Evolutionary conservation across 2,113 vertebrate species (phyloP).

Genomic region (Camelus bactrianus): DNA sequence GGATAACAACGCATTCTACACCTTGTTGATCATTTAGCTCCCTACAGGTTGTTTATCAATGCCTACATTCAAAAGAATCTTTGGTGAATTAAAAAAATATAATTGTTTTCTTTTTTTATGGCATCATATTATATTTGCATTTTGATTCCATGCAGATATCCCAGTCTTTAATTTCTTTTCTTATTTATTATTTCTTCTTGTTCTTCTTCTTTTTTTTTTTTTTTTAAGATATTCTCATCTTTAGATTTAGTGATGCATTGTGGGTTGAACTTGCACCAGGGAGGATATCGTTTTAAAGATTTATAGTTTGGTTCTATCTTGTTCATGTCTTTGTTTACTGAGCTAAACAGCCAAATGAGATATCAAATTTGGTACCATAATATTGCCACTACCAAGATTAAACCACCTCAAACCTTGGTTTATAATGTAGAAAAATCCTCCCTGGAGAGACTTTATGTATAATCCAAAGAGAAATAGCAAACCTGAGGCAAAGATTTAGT

Average conservation of each 20-base stretch:
- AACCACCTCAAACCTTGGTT: not conserved
- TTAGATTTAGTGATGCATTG: not conserved
- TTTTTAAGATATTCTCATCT: not conserved
- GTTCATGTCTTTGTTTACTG: not conserved
- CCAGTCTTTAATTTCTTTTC: not conserved
- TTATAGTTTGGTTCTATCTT: not conserved
- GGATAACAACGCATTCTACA: not conserved
- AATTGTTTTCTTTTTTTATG: not conserved
- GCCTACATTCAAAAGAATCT: not conserved
- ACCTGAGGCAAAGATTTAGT: slow-evolving; percentile 64
- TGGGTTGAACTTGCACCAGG: not conserved
- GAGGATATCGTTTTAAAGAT: not conserved
- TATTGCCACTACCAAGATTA: not conserved
- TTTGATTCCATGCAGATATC: not conserved
- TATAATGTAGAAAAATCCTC: slow-evolving; percentile 75
- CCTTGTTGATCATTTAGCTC: not conserved
- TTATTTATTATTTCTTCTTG: too few relatives aligned
- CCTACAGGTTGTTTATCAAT: not conserved
- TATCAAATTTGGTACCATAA: not conserved
- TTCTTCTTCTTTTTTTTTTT: too few relatives aligned
- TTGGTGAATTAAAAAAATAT: not conserved
- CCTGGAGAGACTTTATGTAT: slow-evolving; percentile 73
- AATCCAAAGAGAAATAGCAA: slow-evolving; percentile 79
- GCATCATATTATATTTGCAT: not conserved
- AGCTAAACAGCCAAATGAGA: not conserved